These are phyloP conservation scores for Stegodyphus dumicola DNA, from an alignment of 1,140 invertebrate species.

Conservation along the genomic window DNA sequence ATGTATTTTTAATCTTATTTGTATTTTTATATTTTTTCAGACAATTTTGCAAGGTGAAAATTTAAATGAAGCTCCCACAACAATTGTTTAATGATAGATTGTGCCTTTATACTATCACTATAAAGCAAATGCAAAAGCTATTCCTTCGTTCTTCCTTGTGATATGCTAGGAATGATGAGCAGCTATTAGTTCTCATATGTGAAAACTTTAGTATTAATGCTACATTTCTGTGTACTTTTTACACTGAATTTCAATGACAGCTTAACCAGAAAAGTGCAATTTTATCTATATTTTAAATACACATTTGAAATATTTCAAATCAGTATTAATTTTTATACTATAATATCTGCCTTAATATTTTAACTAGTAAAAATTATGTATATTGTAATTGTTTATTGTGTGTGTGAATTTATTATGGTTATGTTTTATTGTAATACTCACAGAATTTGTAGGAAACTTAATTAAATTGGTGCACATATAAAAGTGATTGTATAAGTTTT, in stretches of 20 bases:
- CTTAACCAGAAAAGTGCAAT: neutral
- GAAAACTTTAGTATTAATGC: neutral
- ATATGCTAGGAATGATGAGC: neutral
- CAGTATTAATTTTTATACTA: neutral
- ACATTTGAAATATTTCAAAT: neutral
- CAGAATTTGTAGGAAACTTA: too few relatives aligned
- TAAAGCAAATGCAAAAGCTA: too few relatives aligned
- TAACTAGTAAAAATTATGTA: too few relatives aligned
- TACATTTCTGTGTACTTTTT: neutral
- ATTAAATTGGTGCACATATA: too few relatives aligned
- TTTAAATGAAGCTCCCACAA: slow-evolving; percentile 39
- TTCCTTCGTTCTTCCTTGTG: too few relatives aligned
- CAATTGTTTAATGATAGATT: slow-evolving; percentile 21
- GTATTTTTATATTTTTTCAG: slow-evolving; percentile 17
- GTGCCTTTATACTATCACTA: neutral
- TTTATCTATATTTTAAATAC: neutral
- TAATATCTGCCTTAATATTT: too few relatives aligned
- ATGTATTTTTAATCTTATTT: neutral
- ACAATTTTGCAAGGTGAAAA: slow-evolving; percentile 43
- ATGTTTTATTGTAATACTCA: too few relatives aligned
- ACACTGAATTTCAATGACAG: neutral
- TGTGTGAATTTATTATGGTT: too few relatives aligned
- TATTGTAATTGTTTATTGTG: too few relatives aligned
- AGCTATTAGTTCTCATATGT: neutral
- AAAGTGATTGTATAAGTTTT: too few relatives aligned